Percentiles rank a stretch among this genome's conserved stretches.
Conservation (phyloP, 2,888 invertebrate genomes). For the Julus scandinavius region DNA sequence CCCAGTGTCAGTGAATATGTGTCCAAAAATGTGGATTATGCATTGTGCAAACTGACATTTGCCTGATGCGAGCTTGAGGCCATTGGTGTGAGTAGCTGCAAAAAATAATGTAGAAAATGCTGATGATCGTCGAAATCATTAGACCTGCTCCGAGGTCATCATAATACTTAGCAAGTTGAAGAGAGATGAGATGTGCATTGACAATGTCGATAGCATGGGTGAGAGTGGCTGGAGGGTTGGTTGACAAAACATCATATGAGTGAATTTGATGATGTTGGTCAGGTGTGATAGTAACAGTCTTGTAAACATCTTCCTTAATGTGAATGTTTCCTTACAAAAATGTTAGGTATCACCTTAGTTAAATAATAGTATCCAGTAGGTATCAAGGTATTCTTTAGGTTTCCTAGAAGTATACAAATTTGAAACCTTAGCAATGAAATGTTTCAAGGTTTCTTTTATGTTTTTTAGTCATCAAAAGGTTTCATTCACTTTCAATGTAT, state of each 20-base stretch:
- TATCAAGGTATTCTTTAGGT: too few relatives aligned
- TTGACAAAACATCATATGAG: not conserved
- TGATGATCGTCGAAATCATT: not conserved
- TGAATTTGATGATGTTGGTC: constrained; percentile 9
- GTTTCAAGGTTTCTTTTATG: too few relatives aligned
- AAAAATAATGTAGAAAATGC: too few relatives aligned
- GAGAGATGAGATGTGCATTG: constrained; percentile 34
- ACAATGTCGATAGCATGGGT: not conserved
- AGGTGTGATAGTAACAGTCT: not conserved
- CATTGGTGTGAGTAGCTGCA: too few relatives aligned
- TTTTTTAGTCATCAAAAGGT: too few relatives aligned
- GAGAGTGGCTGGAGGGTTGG: not conserved
- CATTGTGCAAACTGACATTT: not conserved
- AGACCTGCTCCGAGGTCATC: constrained; percentile 29
- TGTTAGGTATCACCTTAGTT: too few relatives aligned
- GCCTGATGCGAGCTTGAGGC: too few relatives aligned
- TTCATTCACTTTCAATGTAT: too few relatives aligned
- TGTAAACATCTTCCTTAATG: constrained; percentile 11
- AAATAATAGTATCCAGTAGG: too few relatives aligned
- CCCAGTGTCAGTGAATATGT: not conserved
- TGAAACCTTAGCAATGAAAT: too few relatives aligned
- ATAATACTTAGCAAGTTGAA: constrained; percentile 34
- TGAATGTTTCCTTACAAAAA: too few relatives aligned
- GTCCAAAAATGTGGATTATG: not conserved
- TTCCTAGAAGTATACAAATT: too few relatives aligned